Evolutionary conservation across 2,888 invertebrate species (phyloP).

Genomic region (Cataglyphis cursor): DNA sequence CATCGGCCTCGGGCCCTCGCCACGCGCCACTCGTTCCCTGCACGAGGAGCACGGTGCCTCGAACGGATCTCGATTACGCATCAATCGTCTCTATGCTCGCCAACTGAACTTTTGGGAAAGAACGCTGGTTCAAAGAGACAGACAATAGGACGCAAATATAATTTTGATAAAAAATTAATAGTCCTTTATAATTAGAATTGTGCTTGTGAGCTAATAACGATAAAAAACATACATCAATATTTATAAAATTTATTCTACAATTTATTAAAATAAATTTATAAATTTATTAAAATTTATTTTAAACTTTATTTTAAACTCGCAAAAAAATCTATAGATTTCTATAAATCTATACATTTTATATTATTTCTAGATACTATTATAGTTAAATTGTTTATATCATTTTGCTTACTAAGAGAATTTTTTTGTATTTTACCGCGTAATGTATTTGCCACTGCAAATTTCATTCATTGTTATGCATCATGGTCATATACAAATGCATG

Average conservation of each 20-base stretch:
- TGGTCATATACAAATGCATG: background rate
- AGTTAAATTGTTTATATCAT: background rate
- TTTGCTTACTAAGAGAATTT: background rate
- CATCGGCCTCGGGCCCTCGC: slow-evolving; percentile 77
- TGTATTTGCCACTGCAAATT: slow-evolving; percentile 35
- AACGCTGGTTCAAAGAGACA: too few relatives aligned
- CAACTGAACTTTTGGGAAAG: slow-evolving; percentile 2
- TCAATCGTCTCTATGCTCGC: slow-evolving; percentile 3
- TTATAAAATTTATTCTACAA: background rate
- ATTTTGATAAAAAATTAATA: background rate
- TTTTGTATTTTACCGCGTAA: background rate
- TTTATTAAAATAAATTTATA: too few relatives aligned
- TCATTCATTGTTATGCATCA: slow-evolving; percentile 30
- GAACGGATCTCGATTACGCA: slow-evolving; percentile 37
- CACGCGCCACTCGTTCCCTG: slow-evolving; percentile 77
- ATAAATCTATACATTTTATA: background rate
- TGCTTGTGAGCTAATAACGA: background rate
- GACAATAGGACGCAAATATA: background rate
- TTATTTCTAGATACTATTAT: background rate
- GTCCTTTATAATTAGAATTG: background rate
- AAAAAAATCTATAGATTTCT: background rate
- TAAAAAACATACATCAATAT: background rate
- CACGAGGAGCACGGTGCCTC: slow-evolving; percentile 49
- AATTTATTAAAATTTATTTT: background rate
- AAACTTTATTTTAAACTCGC: too few relatives aligned